Base-by-base conservation (phyloP, 2,797 vertebrate genomes). In the Pangasius djambal region DNA sequence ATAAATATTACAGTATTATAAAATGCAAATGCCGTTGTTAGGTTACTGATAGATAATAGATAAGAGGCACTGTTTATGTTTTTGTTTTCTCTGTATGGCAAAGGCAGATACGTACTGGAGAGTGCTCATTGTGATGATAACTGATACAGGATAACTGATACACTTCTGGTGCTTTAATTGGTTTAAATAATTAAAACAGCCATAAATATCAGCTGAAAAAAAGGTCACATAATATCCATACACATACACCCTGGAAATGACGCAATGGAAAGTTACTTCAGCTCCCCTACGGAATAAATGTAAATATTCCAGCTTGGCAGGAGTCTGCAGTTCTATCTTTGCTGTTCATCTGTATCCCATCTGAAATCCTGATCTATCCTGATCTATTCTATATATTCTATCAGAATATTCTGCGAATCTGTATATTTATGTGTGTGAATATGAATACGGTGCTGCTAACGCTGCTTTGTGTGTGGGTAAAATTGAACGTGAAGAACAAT, bases 401-500 rank as follows among this genome's bases (percentile, higher is more conserved):
- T 61, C 31, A 40, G 8, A 37, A 82, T 25, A 61, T 50, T 65
- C 44, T 83, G 9, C 2, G 48, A 83, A 48, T 65, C 37, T 67
- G 57, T 63, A 83, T 18, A 40, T 37, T 22, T 25, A 13, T 15
- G 15, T 31, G 75, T 78, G 44, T 78, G 34, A 52, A 50, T 31
- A 10, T 57, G 18, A 52, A 78, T 22, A 52, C 77, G 2, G 48
- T 37, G 69, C 82, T 67, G 74, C 40, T 9, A n/a, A 31, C 50
- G 7, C 25, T 55, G 31, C 52, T 69, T 81, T 70, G 63, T 34
- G 34, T 31, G 59, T 79, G 83, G 25, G 28, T 79, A 79, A 59
- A 85, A 44, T 40, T 88, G 10, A 89, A 69, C 31, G 63, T 59
- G 37, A 89, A 89, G 75, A 70, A 69, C 81, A 86, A 89, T 70